A percentile compares a stretch with the other conserved stretches of the same genome.
phyloP scores from a whole-genome alignment of 2,113 vertebrate species.

The Xenopus borealis region DNA sequence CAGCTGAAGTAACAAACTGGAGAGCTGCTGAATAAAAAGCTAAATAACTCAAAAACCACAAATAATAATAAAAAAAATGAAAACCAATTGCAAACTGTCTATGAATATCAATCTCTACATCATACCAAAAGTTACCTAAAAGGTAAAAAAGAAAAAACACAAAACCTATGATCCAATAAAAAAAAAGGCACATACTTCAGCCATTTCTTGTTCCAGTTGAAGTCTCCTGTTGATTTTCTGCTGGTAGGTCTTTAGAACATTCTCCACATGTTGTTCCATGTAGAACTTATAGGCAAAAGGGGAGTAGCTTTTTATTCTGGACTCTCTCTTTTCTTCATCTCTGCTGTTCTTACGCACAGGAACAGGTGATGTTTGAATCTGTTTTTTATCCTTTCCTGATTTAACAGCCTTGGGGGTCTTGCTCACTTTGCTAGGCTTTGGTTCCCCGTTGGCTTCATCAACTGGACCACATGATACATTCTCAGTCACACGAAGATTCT shows the following conservation, averaged over 20 bases:
- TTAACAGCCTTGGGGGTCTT: slow-evolving; percentile 79
- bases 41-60: too few relatives aligned
- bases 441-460: slow-evolving; percentile 57
- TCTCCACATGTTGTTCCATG: slow-evolving; percentile 98
- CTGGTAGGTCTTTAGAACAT: slow-evolving; percentile 95
- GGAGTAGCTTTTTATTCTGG: slow-evolving; percentile 95
- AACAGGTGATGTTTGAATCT: slow-evolving; percentile 94
- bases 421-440: slow-evolving; percentile 68
- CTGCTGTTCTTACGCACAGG: slow-evolving; percentile 84
- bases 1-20: too few relatives aligned
- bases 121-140: too few relatives aligned
- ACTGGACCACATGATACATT: slow-evolving; percentile 50
- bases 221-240: slow-evolving; percentile 92
- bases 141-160: too few relatives aligned
- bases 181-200: slow-evolving; percentile 74
- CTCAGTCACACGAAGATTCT: slow-evolving; percentile 60
- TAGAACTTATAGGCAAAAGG: slow-evolving; percentile 98
- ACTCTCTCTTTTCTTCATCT: slow-evolving; percentile 94
- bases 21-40: too few relatives aligned
- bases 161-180: too few relatives aligned
- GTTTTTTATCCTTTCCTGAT: slow-evolving; percentile 86
- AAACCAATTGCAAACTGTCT: too few relatives aligned
- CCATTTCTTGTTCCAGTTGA: slow-evolving; percentile 97
- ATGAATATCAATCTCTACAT: too few relatives aligned
- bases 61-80: too few relatives aligned